Evolutionary conservation across 2,888 invertebrate species (phyloP).

Genomic region (Zootermopsis nevadensis): DNA sequence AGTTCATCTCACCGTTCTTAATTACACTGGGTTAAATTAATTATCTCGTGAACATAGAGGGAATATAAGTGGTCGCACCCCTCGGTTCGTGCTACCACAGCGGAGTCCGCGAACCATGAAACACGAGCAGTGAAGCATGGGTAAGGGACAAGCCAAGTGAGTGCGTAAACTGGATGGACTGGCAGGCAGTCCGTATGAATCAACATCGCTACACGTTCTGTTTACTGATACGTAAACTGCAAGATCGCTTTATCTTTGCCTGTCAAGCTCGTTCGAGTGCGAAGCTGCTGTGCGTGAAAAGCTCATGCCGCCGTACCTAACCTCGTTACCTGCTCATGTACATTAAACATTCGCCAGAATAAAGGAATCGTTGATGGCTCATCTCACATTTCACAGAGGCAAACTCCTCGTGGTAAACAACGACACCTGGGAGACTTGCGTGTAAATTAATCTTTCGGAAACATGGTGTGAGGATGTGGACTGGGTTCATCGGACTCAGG

Average conservation of each 20-base stretch:
- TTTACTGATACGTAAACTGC: slow-evolving; percentile 17
- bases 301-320: neutral
- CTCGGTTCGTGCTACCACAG: neutral
- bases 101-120: neutral
- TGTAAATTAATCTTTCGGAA: too few relatives aligned
- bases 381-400: neutral
- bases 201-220: slow-evolving; percentile 1
- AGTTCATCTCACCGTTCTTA: too few relatives aligned
- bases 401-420: too few relatives aligned
- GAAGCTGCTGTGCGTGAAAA: neutral
- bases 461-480: too few relatives aligned
- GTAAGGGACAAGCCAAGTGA: slow-evolving; percentile 4
- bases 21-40: too few relatives aligned
- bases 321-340: slow-evolving; percentile 2
- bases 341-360: neutral
- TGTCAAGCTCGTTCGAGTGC: neutral
- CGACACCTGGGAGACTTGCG: too few relatives aligned
- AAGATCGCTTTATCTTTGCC: slow-evolving; percentile 20
- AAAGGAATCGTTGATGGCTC: neutral
- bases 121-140: neutral
- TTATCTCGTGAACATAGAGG: neutral
- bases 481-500: too few relatives aligned
- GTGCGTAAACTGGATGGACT: neutral
- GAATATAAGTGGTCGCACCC: neutral
- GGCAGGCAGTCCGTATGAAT: slow-evolving; percentile 21